These are phyloP conservation scores for Silvanus unidentatus DNA, from an alignment of 2,888 invertebrate genomes.

Conservation along the genomic window DNA sequence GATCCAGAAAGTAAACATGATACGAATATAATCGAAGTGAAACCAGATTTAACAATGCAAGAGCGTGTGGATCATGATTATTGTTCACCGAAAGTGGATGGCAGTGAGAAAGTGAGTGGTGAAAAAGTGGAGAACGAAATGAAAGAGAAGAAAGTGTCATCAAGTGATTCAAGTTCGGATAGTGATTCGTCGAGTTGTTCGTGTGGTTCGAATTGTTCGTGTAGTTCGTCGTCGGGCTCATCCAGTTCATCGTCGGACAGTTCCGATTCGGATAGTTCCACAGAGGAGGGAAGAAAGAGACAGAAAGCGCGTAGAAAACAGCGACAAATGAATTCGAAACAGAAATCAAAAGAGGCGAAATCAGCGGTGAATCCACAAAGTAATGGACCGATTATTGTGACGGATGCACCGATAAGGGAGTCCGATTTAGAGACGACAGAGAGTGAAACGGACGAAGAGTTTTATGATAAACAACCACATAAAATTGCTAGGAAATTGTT, in stretches of 20 bases:
- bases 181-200: constrained; percentile 72
- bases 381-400: constrained; percentile 45
- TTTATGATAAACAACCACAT: constrained; percentile 80
- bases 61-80: constrained; percentile 47
- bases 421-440: constrained; percentile 81
- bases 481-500: constrained; percentile 64
- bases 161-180: constrained; percentile 71
- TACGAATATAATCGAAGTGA: constrained; percentile 34
- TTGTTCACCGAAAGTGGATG: constrained; percentile 30
- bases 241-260: constrained; percentile 48
- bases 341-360: constrained; percentile 11
- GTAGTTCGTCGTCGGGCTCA: constrained; percentile 62
- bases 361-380: constrained; percentile 42
- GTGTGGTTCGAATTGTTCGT: constrained; percentile 79
- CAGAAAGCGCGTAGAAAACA: constrained; percentile 46
- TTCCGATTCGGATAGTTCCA: constrained; percentile 56
- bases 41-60: constrained; percentile 39
- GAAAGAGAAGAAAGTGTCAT: constrained; percentile 44
- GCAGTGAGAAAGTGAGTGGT: constrained; percentile 8
- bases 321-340: constrained; percentile 40
- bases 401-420: constrained; percentile 62
- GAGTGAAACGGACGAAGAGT: constrained; percentile 82
- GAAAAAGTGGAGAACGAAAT: not conserved
- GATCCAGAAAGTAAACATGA: constrained; percentile 34
- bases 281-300: constrained; percentile 50